phyloP scores from a whole-genome alignment of 2,888 invertebrate species.

The Myopa tessellatipennis region DNA sequence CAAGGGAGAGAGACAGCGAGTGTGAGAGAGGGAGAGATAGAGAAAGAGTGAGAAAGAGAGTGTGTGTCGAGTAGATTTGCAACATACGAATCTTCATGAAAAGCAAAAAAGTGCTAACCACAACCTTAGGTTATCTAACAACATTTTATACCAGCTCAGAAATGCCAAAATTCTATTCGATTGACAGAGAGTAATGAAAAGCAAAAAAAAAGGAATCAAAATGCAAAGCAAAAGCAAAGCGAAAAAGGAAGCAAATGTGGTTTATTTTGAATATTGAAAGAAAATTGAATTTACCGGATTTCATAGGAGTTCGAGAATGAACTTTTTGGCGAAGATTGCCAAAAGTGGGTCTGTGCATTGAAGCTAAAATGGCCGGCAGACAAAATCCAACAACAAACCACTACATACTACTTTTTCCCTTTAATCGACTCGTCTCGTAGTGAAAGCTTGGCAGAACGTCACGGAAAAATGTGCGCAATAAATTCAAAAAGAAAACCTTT shows the following conservation, averaged over 20 bases:
- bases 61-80: not conserved
- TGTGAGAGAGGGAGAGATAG: not conserved
- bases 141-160: slow-evolving; percentile 1
- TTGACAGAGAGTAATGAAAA: not conserved
- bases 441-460: slow-evolving; percentile 16
- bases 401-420: not conserved
- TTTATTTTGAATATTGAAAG: slow-evolving; percentile 13
- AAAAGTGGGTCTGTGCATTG: slow-evolving; percentile 29
- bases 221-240: not conserved
- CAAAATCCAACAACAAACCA: not conserved
- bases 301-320: slow-evolving; percentile 3
- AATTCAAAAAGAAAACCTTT: not conserved
- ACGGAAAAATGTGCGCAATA: not conserved
- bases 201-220: not conserved
- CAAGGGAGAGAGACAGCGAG: not conserved
- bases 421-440: slow-evolving; percentile 14
- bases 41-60: not conserved
- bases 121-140: not conserved
- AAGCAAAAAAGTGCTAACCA: not conserved
- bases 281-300: slow-evolving; percentile 14
- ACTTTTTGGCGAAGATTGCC: slow-evolving; percentile 4
- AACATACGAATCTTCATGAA: not conserved
- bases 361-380: slow-evolving; percentile 17
- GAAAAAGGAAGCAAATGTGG: not conserved
- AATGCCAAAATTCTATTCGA: slow-evolving; percentile 18